A percentile compares a stretch with the other conserved stretches of the same genome.
These are phyloP conservation scores for human DNA, from an alignment of 2,113 vertebrate genomes.

Conservation along the genomic window DNA sequence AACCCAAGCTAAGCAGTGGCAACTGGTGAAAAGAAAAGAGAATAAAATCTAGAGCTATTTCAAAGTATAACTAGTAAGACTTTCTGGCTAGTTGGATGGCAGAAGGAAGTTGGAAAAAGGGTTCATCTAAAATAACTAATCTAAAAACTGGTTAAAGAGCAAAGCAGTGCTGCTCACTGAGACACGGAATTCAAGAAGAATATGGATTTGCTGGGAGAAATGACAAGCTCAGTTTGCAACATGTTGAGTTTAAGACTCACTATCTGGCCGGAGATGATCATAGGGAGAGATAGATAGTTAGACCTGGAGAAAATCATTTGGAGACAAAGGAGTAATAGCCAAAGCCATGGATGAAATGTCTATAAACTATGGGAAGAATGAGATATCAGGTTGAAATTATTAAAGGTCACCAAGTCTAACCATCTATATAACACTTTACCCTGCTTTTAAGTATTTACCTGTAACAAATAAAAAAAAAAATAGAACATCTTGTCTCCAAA, in stretches of 20 bases:
- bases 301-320: neutral
- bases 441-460: neutral
- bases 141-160: neutral
- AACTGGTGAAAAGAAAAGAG: neutral
- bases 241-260: neutral
- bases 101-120: neutral
- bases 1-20: neutral
- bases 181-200: neutral
- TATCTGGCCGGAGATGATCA: neutral
- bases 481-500: neutral
- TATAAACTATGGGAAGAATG: neutral
- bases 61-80: neutral
- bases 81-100: neutral
- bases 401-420: neutral
- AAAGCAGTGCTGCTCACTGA: neutral
- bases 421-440: neutral
- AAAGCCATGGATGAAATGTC: neutral
- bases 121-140: neutral
- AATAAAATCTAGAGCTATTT: neutral
- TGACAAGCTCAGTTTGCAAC: neutral
- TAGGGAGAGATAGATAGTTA: neutral
- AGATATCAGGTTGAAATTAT: neutral
- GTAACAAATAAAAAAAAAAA: neutral
- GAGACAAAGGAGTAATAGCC: neutral
- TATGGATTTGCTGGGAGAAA: neutral